Conservation (phyloP, 2,797 vertebrate genomes). For the Menidia menidia region DNA sequence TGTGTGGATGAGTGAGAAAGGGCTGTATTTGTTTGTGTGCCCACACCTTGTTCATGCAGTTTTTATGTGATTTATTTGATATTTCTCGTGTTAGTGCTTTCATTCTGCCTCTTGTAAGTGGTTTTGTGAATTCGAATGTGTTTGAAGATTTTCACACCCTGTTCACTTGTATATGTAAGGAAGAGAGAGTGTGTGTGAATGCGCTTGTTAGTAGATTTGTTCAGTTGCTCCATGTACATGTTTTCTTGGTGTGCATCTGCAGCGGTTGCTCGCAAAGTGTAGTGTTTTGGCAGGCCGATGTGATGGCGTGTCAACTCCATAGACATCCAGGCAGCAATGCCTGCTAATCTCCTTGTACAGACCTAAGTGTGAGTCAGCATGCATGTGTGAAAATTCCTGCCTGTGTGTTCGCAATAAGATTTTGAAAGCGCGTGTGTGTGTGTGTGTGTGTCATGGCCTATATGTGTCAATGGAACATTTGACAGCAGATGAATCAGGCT, state of each 20-base stretch:
- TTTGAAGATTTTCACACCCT: conserved; percentile 47
- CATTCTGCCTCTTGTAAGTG: conserved; percentile 30
- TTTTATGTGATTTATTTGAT: conserved; percentile 58
- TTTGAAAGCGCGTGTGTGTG: conserved; percentile 11
- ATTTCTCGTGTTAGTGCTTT: conserved; percentile 40
- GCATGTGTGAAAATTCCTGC: conserved; percentile 14
- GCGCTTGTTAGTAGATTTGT: conserved; percentile 27
- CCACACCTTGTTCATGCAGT: conserved; percentile 59
- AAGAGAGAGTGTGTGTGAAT: conserved; percentile 17
- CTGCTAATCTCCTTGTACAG: conserved; percentile 68
- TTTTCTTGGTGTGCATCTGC: conserved; percentile 13
- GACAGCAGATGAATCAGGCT: conserved; percentile 36
- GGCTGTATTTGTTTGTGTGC: conserved; percentile 10
- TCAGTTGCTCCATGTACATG: background rate
- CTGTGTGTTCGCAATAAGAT: conserved; percentile 31
- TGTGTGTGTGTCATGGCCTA: conserved; percentile 38
- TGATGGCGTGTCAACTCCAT: conserved; percentile 63
- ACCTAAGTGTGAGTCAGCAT: conserved; percentile 34
- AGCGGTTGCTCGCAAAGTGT: conserved; percentile 29
- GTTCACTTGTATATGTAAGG: conserved; percentile 13
- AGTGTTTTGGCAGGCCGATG: conserved; percentile 54
- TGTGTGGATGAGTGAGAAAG: conserved; percentile 16
- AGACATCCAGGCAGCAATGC: conserved; percentile 54
- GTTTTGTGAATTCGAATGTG: conserved; percentile 30
- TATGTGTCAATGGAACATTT: conserved; percentile 44